Percentiles rank a stretch among this genome's conserved stretches.
phyloP scores from a whole-genome alignment of 2,797 vertebrate genomes.

The Labeo calbasu region DNA sequence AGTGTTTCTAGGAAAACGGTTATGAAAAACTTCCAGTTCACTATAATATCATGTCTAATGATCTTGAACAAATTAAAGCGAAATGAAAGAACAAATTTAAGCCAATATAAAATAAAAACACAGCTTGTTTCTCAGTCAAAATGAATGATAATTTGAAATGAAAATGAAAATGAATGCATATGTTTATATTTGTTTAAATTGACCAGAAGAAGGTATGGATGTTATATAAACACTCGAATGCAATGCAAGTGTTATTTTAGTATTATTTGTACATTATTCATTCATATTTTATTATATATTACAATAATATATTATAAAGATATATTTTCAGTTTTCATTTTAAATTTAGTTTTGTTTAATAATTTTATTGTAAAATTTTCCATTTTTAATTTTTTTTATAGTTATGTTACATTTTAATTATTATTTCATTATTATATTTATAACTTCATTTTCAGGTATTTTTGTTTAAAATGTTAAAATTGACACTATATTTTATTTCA shows the following conservation, averaged over 20 bases:
- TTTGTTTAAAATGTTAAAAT: too few species aligned
- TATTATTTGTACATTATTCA: not conserved
- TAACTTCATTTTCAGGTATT: too few species aligned
- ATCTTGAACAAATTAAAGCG: not conserved
- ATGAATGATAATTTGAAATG: not conserved
- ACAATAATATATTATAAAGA: not conserved
- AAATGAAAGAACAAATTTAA: not conserved
- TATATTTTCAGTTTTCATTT: not conserved
- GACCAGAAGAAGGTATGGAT: not conserved
- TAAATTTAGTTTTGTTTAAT: not conserved
- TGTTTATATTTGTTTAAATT: not conserved
- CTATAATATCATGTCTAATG: not conserved
- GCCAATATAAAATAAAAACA: not conserved
- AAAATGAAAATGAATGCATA: not conserved
- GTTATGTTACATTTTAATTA: too few species aligned
- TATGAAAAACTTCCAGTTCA: not conserved
- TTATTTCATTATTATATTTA: too few species aligned
- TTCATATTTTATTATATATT: not conserved
- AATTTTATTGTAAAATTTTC: too few species aligned
- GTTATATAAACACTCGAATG: not conserved
- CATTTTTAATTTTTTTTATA: too few species aligned
- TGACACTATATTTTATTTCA: not conserved
- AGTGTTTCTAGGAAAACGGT: not conserved
- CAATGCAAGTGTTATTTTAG: not conserved
- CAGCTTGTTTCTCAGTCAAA: not conserved